phyloP scores from a whole-genome alignment of 2,797 vertebrate species.

The Fringilla coelebs region DNA sequence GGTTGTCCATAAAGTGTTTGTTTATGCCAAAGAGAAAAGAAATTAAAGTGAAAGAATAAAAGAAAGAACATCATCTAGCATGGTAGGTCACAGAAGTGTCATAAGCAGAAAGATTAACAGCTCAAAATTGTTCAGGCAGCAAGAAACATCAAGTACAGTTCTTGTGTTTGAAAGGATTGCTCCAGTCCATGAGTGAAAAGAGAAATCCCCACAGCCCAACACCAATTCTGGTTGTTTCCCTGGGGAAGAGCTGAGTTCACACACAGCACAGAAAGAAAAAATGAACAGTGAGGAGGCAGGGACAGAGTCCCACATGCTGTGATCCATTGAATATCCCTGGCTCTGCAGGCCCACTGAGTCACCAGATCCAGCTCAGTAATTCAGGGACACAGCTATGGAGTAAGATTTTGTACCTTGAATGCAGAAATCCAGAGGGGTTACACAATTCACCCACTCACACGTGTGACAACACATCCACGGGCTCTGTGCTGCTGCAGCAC shows the following conservation, averaged over 20 bases:
- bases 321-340: neutral
- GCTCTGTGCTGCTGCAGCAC: neutral
- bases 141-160: neutral
- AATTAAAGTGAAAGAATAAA: neutral
- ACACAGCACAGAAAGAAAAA: neutral
- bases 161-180: neutral
- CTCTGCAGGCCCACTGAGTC: neutral
- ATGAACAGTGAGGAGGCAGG: neutral
- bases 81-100: neutral
- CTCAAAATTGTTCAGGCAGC: neutral
- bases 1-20: neutral
- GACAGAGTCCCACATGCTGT: neutral
- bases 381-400: neutral
- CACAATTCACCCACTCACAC: neutral
- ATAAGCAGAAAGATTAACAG: neutral
- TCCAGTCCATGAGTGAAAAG: neutral
- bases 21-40: neutral
- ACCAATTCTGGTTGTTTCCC: neutral
- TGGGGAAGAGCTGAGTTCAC: neutral
- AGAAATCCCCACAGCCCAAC: neutral
- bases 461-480: fast-evolving
- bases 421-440: neutral
- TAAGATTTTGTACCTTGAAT: neutral
- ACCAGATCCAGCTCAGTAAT: neutral
- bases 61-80: neutral